A percentile compares a stretch with the other conserved stretches of the same genome.
These are phyloP conservation scores for Galagoides demidoff DNA, from an alignment of 2,797 vertebrate genomes.

Conservation along the genomic window DNA sequence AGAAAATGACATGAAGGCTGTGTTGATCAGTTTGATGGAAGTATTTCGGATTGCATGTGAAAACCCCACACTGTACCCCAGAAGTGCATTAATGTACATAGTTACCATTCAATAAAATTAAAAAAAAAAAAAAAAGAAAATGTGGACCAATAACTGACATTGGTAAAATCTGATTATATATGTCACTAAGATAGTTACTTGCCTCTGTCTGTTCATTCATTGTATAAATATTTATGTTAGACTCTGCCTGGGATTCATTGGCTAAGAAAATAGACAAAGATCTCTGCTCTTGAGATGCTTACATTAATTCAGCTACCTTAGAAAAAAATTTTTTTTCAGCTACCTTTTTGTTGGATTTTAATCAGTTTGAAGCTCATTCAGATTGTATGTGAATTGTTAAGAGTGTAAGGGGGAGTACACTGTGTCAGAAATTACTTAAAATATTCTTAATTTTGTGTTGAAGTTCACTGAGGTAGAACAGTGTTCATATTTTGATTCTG, in stretches of 20 bases:
- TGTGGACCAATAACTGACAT: neutral
- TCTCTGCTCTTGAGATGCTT: neutral
- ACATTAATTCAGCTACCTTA: neutral
- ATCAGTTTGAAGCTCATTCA: neutral
- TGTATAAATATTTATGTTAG: neutral
- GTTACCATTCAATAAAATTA: too few relatives aligned
- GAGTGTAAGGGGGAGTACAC: neutral
- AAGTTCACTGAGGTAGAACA: neutral
- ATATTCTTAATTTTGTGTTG: conserved; percentile 16
- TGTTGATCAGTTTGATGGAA: too few relatives aligned
- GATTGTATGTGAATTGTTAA: neutral
- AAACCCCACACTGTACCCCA: too few relatives aligned
- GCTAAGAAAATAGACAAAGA: neutral
- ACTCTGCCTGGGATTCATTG: neutral
- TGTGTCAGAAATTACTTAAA: neutral
- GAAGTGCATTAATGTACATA: too few relatives aligned
- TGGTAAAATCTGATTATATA: neutral
- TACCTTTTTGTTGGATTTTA: neutral
- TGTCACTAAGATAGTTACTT: conserved; percentile 11
- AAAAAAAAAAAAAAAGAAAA: too few relatives aligned
- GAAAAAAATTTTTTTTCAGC: neutral
- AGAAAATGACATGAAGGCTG: too few relatives aligned
- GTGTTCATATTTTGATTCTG: conserved; percentile 32
- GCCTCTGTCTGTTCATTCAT: neutral
- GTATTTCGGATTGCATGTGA: too few relatives aligned